Base-by-base conservation (phyloP, 2,797 vertebrate genomes). In the Microctenopoma steveboyesi region DNA sequence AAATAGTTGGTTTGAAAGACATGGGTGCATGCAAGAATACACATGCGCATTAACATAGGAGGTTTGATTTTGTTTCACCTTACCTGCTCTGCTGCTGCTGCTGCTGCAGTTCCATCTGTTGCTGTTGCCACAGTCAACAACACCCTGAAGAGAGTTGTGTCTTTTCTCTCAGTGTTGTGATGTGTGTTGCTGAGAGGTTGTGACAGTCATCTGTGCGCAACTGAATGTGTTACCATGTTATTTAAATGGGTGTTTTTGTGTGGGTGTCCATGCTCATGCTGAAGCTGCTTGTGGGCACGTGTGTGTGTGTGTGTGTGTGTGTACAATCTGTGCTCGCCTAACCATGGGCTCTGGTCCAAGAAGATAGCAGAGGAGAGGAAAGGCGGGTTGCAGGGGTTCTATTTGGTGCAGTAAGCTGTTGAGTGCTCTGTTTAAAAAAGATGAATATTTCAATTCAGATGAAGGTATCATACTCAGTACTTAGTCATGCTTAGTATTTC, bases 321-420 rank as follows among this genome's bases (percentile, higher is more conserved):
- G 22, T 76, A 71, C 30, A 30, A 27, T 45, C 37, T 47, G 35
- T 53, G 69, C 25, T 40, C 55, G 67, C 54, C 39, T 82, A 76
- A 64, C 66, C 28, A 25, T 88, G 85, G 91, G 90, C 88, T 90
- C 61, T 53, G 69, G 77, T 89, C 90, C 89, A 92, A 87, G 72
- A 79, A 69, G 74, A 85, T 69, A 73, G 80, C 86, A 81, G 67
- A 76, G 73, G 81, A 89, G 91, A 76, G 73, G 81, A 89, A 91
- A 88, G 75, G 83, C 74, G 79, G 83, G 85, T 89, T 90, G 88
- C 90, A 91, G 92, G 88, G 88, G 68, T 91, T 88, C 83, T 87
- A 87, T 94, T 94, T 94, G 94, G 93, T 93, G 94, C 94, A 94
- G 90, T 92, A 92, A 93, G 88, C 92, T 93, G 89, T 92, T 90